Conservation (phyloP, 2,888 invertebrate genomes). For the Capitulum mitella region DNA sequence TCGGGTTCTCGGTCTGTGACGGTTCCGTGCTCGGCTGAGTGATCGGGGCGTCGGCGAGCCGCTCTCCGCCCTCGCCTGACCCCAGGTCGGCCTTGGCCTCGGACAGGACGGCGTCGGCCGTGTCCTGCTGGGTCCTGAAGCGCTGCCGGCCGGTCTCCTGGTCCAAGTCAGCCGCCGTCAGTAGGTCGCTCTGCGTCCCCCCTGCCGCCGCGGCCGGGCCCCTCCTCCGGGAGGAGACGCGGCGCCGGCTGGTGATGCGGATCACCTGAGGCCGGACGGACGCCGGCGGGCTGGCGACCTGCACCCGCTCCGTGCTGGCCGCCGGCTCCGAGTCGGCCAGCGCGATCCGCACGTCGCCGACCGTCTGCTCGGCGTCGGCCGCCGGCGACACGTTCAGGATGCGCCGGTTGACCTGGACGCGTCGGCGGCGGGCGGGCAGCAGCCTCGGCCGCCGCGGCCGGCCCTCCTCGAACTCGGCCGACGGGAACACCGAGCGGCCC, state of each 20-base stretch:
- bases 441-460: neutral
- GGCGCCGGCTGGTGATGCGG: neutral
- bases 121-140: neutral
- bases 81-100: too few species aligned
- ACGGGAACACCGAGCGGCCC: neutral
- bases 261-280: neutral
- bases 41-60: too few species aligned
- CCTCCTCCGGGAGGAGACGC: neutral
- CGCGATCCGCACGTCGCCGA: neutral
- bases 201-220: neutral
- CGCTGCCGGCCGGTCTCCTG: neutral
- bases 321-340: neutral
- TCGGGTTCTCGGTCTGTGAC: too few species aligned
- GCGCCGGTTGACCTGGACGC: neutral
- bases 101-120: too few species aligned
- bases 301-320: neutral
- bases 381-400: neutral
- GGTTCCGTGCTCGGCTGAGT: too few species aligned
- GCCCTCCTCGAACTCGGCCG: neutral
- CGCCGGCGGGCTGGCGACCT: neutral
- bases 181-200: too few species aligned
- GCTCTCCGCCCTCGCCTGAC: too few species aligned
- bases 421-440: neutral
- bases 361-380: neutral
- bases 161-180: too few species aligned